These are phyloP conservation scores for Sceloporus tristichus DNA, from an alignment of 2,113 vertebrate species.

Conservation along the genomic window DNA sequence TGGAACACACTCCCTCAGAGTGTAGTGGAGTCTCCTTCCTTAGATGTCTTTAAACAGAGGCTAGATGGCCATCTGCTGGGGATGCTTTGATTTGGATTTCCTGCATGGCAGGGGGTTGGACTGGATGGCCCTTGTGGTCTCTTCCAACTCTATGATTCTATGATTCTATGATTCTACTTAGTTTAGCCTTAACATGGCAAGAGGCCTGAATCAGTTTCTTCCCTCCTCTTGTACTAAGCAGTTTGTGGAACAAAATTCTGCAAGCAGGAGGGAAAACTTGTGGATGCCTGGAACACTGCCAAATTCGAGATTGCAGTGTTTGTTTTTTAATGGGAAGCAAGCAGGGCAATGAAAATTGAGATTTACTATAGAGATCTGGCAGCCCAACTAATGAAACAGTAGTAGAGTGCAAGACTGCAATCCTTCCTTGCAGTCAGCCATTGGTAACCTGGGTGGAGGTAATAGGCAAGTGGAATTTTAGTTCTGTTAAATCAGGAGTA, in stretches of 20 bases:
- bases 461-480: no score
- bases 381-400: constrained; percentile 37
- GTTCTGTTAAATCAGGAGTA: no score
- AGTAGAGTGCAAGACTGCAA: constrained; percentile 4
- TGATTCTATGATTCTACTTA: no score
- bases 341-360: constrained; percentile 10
- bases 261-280: neutral
- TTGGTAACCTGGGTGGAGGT: neutral
- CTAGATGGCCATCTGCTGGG: no score
- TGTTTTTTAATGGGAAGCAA: constrained; percentile 30
- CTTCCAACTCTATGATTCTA: no score
- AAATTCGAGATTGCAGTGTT: neutral
- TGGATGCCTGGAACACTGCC: neutral
- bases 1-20: no score
- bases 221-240: neutral
- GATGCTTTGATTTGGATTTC: no score
- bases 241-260: neutral
- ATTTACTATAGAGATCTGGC: constrained; percentile 46
- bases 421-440: neutral
- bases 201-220: neutral
- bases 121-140: no score
- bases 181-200: neutral
- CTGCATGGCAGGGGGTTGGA: no score
- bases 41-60: no score
- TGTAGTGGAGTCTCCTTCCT: no score